phyloP scores from a whole-genome alignment of 2,113 vertebrate genomes.

The Strix aluco region DNA sequence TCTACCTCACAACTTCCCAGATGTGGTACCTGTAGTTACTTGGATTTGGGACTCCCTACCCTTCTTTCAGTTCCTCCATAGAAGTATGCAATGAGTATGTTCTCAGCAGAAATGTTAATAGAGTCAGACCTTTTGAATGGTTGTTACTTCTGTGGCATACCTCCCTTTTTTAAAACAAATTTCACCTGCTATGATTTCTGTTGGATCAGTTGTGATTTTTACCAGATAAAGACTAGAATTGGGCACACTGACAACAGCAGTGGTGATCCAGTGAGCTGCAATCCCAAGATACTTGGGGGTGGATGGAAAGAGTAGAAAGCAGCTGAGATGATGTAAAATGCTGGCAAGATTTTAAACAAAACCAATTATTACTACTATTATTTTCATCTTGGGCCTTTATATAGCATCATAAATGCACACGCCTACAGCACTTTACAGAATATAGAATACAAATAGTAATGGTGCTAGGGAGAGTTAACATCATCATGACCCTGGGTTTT shows the following conservation, averaged over 20 bases:
- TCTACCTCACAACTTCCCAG: neutral
- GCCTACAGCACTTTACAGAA: neutral
- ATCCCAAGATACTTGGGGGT: neutral
- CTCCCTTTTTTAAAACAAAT: neutral
- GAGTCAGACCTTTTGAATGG: neutral
- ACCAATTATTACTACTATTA: neutral
- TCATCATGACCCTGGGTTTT: neutral
- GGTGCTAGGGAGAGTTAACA: neutral
- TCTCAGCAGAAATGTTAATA: neutral
- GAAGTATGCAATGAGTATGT: neutral
- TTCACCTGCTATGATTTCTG: neutral
- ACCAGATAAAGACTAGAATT: neutral
- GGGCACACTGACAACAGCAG: neutral
- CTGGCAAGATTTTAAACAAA: conserved; percentile 11
- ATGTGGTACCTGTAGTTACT: neutral
- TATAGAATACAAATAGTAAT: neutral
- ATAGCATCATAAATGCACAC: neutral
- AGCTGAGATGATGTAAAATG: neutral
- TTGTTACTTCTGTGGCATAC: neutral
- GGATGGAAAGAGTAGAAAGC: neutral
- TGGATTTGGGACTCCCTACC: neutral
- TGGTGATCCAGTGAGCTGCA: neutral
- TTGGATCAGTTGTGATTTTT: neutral
- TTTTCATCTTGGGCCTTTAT: neutral
- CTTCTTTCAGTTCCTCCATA: neutral